phyloP scores from a whole-genome alignment of 1,140 invertebrate species.

The Heliconius hermathena region DNA sequence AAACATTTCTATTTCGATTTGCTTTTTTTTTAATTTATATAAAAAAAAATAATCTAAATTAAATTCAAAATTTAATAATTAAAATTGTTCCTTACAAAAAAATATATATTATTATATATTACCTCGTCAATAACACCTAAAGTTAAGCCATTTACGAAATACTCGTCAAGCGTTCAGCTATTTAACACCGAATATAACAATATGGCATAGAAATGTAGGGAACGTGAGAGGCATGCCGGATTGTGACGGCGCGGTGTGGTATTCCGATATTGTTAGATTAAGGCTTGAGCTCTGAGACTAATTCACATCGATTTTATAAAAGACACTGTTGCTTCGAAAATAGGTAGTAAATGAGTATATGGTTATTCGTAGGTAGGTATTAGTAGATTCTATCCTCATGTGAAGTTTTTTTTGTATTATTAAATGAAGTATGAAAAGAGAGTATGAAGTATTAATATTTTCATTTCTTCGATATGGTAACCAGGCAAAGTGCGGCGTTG shows the following conservation, averaged over 20 bases:
- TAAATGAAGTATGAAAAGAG: too few species aligned
- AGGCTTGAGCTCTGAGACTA: background rate
- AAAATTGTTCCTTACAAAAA: background rate
- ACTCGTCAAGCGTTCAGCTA: constrained; percentile 10
- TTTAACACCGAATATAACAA: constrained; percentile 28
- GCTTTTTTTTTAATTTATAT: too few species aligned
- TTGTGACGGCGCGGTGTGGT: constrained; percentile 1
- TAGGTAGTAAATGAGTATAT: too few species aligned
- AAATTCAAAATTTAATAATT: too few species aligned
- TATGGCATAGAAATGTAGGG: constrained; percentile 17
- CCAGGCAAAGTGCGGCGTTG: too few species aligned
- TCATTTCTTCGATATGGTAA: too few species aligned
- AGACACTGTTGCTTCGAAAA: background rate
- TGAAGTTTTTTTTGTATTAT: too few species aligned
- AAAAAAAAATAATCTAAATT: too few species aligned
- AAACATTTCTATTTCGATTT: too few species aligned
- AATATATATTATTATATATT: background rate
- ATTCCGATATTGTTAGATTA: background rate
- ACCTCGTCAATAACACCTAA: background rate
- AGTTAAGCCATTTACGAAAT: constrained; percentile 4
- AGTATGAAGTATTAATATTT: too few species aligned
- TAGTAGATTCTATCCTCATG: too few species aligned
- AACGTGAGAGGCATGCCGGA: constrained; percentile 20
- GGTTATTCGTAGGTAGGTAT: too few species aligned
- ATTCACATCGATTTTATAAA: background rate